A percentile compares a stretch with the other conserved stretches of the same genome.
These are phyloP conservation scores for Macaria liturata DNA, from an alignment of 2,888 invertebrate genomes.

Conservation along the genomic window DNA sequence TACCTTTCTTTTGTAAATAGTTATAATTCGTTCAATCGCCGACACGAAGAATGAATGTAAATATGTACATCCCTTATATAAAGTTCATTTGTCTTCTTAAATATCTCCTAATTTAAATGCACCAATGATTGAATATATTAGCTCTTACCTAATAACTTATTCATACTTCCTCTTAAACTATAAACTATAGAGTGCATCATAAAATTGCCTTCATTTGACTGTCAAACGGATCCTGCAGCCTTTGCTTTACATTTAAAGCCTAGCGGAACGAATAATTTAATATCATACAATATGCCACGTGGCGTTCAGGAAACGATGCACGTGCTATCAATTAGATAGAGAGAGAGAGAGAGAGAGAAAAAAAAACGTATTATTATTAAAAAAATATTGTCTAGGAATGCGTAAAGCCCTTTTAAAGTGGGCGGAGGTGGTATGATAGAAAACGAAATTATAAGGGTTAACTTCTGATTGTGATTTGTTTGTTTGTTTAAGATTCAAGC, in stretches of 20 bases:
- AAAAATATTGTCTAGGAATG: constrained; percentile 55
- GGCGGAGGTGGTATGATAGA: constrained; percentile 51
- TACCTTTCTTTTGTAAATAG: too few relatives aligned
- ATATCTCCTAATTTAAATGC: too few relatives aligned
- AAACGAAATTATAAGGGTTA: constrained; percentile 48
- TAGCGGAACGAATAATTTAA: constrained; percentile 72
- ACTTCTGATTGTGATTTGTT: constrained; percentile 24
- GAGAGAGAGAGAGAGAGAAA: constrained; percentile 53
- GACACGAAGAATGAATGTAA: too few relatives aligned
- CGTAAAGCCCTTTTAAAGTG: constrained; percentile 47
- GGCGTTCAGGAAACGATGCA: constrained; percentile 73
- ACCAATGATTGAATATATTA: constrained; percentile 1
- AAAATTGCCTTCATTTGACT: constrained; percentile 63
- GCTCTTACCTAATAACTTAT: constrained; percentile 4
- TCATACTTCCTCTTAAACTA: constrained; percentile 2
- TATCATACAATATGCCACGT: constrained; percentile 72
- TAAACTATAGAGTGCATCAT: constrained; percentile 27
- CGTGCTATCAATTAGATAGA: constrained; percentile 79
- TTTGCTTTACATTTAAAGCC: constrained; percentile 45
- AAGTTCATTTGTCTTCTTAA: too few relatives aligned
- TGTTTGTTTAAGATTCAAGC: background rate
- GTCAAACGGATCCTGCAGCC: constrained; percentile 57
- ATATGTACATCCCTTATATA: too few relatives aligned
- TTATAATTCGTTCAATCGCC: too few relatives aligned
- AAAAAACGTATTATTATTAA: constrained; percentile 44